Evolutionary conservation across 2,888 invertebrate species (phyloP), one percentile per base, ranked within the genome.

Genomic region (Mesorhabditis spiculigera): DNA sequence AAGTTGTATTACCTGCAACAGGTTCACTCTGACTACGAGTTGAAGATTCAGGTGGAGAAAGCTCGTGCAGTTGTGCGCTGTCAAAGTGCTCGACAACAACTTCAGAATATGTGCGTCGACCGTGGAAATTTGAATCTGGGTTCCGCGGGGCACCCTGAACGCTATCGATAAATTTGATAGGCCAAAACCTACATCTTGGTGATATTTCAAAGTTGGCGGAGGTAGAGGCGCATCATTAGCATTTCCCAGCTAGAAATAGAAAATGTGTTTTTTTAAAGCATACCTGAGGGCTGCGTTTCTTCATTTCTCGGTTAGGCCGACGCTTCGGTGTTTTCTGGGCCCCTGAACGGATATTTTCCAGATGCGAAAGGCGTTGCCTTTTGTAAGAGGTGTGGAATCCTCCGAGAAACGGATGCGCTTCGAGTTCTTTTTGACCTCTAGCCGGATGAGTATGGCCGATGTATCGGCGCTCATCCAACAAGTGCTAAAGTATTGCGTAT

Each of bases 61-160:
- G 66, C 67, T 71, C 73, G 41, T 67, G 43, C 43, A 73, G 28
- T 64, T 70, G 72, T 5, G 76, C 75, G 0, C 73, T 72, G n/a
- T 81, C 75, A 5, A 77, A 69, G 5, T 77, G 76, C 68, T 82
- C 81, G 16, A 82, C 74, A 4, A 81, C 81, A 4, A 82, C 82
- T 72, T 82, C 81, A 4, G 82, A 81, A 68, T 81, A 82, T n/a
- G 78, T 80, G 42, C 82, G 72, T 5, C 73, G 68, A 1, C 82
- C 82, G 64, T 75, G 70, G 61, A 76, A 75, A 50, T 50, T 50
- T 50, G n/a, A 28, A 28, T 28, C 28, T n/a, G 10, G 58, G 58
- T n/a, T 10, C 8, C 8, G 58, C 8, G 58, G 10, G 58, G 58
- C 8, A 10, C 8, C 58, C 58, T 10, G 58, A 50, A 13, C n/a